Evolutionary conservation across 2,888 invertebrate genomes (phyloP).

Genomic region (Lagria hirta): DNA sequence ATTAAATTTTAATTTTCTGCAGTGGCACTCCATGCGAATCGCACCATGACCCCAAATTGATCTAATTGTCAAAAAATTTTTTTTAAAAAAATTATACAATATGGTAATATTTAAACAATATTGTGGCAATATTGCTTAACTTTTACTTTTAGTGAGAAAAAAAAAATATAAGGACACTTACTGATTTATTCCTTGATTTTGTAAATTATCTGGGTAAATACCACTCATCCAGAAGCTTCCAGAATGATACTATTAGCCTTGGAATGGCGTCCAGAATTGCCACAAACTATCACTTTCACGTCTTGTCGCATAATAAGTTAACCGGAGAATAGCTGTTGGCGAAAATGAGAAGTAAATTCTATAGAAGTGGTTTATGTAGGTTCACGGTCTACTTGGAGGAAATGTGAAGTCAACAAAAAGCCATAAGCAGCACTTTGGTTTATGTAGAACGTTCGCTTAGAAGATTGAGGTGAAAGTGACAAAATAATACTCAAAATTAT

Average conservation of each 20-base stretch:
- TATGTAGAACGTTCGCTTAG: slow-evolving; percentile 19
- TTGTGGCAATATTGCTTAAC: no score
- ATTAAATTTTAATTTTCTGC: slow-evolving; percentile 17
- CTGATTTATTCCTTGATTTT: no score
- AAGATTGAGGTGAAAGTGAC: slow-evolving; percentile 25
- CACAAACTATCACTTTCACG: slow-evolving; percentile 23
- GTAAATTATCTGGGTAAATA: no score
- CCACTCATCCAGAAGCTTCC: no score
- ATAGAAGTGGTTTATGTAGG: slow-evolving; percentile 25
- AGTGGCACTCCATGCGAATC: slow-evolving; percentile 12
- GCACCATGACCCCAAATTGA: neutral
- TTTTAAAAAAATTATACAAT: no score
- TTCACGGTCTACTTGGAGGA: slow-evolving; percentile 27
- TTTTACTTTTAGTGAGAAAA: no score
- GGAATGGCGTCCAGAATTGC: no score
- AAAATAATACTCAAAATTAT: slow-evolving; percentile 12
- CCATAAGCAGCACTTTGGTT: slow-evolving; percentile 18
- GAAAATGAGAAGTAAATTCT: slow-evolving; percentile 17
- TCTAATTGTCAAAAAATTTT: neutral
- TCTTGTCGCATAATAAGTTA: slow-evolving; percentile 18
- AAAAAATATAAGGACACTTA: no score
- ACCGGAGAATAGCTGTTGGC: slow-evolving; percentile 9
- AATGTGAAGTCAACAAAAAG: slow-evolving; percentile 16
- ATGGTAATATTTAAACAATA: no score
- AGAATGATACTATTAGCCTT: no score